A percentile compares a stretch with the other conserved stretches of the same genome.
phyloP scores from a whole-genome alignment of 1,140 invertebrate genomes.

The Drosophila miranda region DNA sequence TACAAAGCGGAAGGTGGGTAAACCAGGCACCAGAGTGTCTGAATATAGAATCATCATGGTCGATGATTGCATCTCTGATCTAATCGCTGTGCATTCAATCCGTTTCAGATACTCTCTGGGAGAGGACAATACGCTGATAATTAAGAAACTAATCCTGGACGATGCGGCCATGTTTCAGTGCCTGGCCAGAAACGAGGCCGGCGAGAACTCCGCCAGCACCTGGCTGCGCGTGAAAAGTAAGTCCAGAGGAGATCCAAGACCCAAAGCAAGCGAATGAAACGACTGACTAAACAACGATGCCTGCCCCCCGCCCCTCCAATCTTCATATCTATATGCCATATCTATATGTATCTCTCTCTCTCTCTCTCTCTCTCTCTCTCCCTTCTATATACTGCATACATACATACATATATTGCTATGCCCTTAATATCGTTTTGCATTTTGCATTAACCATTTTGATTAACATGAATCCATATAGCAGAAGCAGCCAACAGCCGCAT shows the following conservation, averaged over 20 bases:
- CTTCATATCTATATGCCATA: background rate
- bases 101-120: conserved; percentile 72
- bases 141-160: conserved; percentile 91
- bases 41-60: too few species aligned
- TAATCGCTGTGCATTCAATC: too few species aligned
- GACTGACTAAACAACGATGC: conserved; percentile 7
- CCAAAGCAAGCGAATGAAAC: background rate
- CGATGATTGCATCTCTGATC: too few species aligned
- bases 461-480: conserved; percentile 29
- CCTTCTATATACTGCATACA: background rate
- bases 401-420: background rate
- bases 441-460: conserved; percentile 17
- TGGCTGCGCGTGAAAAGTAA: conserved; percentile 98
- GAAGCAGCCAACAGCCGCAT: conserved; percentile 58
- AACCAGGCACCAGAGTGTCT: too few species aligned
- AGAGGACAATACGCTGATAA: conserved; percentile 91
- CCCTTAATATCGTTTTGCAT: conserved; percentile 19
- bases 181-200: conserved; percentile 93
- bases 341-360: background rate
- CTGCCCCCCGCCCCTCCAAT: background rate
- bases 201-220: conserved; percentile 93
- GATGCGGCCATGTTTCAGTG: conserved; percentile 98
- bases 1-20: conserved; percentile 78
- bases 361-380: background rate
- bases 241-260: conserved; percentile 80